Evolutionary conservation across 2,797 vertebrate species (phyloP).

Genomic region (Sandelia bainsii): DNA sequence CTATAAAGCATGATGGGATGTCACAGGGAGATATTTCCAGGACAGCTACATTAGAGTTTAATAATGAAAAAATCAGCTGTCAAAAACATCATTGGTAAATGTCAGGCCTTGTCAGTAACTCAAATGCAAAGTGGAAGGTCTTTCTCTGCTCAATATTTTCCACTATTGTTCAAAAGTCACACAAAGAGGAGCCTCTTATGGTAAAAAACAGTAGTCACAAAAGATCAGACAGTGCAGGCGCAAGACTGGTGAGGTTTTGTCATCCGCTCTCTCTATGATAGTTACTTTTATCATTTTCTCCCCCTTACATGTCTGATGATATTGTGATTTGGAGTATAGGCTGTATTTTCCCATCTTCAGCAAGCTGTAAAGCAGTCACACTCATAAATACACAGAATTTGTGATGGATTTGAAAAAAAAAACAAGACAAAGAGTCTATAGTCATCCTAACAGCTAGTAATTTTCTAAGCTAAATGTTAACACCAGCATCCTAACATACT

Average conservation of each 20-base stretch:
- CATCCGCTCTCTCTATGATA: neutral
- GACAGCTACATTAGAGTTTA: constrained; percentile 38
- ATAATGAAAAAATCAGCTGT: constrained; percentile 40
- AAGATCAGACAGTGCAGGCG: constrained; percentile 3
- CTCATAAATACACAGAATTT: neutral
- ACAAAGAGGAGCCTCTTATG: constrained; percentile 6
- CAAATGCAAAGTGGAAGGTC: constrained; percentile 17
- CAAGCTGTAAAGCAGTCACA: neutral
- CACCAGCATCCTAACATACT: too few species aligned
- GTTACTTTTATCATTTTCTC: too few species aligned
- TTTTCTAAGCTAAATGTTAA: neutral
- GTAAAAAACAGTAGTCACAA: constrained; percentile 20
- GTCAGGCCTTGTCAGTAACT: constrained; percentile 38
- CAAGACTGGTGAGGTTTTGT: neutral
- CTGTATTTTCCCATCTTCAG: neutral
- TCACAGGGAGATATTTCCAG: constrained; percentile 36
- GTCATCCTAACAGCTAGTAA: neutral
- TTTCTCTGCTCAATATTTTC: neutral
- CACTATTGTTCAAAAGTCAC: constrained; percentile 19
- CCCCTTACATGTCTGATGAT: too few species aligned
- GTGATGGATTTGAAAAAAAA: neutral
- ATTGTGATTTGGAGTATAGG: too few species aligned
- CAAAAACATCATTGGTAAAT: constrained; percentile 44
- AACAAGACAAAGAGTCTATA: neutral
- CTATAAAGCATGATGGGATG: constrained; percentile 15